Conservation (phyloP, 2,888 invertebrate species). For the Himalopsyche japonica region DNA sequence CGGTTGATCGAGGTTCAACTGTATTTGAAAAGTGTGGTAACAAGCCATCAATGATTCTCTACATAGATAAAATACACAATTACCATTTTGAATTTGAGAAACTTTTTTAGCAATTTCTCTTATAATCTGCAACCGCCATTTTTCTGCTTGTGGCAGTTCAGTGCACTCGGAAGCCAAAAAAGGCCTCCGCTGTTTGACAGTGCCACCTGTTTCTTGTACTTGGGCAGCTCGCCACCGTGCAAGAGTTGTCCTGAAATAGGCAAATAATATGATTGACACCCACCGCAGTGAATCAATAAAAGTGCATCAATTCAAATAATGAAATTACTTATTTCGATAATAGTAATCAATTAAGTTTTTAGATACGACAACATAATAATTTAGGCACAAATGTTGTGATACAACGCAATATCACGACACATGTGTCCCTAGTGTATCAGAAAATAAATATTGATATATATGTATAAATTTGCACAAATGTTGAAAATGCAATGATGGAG, state of each 20-base stretch:
- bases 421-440: no score
- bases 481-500: no score
- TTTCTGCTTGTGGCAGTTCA: slow-evolving; percentile 89
- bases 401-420: no score
- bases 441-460: no score
- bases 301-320: neutral
- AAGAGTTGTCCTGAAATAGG: slow-evolving; percentile 85
- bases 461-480: no score
- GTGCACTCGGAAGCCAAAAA: slow-evolving; percentile 95
- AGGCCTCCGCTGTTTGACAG: slow-evolving; percentile 84
- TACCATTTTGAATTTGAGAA: slow-evolving; percentile 97
- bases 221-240: slow-evolving; percentile 98
- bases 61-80: neutral
- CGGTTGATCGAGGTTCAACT: no score
- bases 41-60: neutral
- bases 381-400: no score
- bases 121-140: slow-evolving; percentile 95
- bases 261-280: no score
- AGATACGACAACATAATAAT: no score
- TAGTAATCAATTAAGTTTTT: no score
- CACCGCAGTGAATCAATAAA: neutral
- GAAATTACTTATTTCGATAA: no score
- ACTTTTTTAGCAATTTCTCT: slow-evolving; percentile 98
- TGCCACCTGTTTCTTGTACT: slow-evolving; percentile 84
- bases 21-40: no score